Conservation (phyloP, 2,888 invertebrate species). For the Drosophila borborema region DNA sequence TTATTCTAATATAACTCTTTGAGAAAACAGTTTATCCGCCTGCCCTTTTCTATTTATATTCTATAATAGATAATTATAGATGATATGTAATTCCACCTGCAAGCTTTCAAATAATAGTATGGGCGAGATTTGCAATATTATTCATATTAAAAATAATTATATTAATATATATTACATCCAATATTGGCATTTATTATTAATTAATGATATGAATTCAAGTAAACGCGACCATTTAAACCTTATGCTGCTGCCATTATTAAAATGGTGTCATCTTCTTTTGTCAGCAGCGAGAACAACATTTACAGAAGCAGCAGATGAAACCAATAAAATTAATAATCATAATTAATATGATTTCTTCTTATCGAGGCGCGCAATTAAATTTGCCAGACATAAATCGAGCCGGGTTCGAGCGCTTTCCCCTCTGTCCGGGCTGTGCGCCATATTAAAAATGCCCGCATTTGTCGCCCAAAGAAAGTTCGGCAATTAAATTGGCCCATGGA, state of each 20-base stretch:
- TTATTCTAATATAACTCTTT: no score
- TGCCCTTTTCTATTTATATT: no score
- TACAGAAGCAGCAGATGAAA: constrained; percentile 57
- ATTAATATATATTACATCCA: no score
- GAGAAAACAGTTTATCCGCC: no score
- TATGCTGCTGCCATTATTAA: constrained; percentile 20
- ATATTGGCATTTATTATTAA: not conserved
- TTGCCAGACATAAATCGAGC: constrained; percentile 63
- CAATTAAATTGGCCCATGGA: constrained; percentile 71
- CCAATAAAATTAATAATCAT: constrained; percentile 73
- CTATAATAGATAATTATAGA: no score
- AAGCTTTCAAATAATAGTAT: no score
- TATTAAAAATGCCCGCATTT: constrained; percentile 71
- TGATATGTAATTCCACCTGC: no score
- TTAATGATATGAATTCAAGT: not conserved
- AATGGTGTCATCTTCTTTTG: constrained; percentile 18
- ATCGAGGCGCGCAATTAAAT: constrained; percentile 71
- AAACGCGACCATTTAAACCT: not conserved
- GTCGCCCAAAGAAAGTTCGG: constrained; percentile 57
- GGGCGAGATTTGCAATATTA: no score
- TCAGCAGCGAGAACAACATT: constrained; percentile 5
- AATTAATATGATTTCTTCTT: constrained; percentile 78
- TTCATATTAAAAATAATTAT: not conserved
- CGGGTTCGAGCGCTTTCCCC: constrained; percentile 2
- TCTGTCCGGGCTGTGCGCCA: constrained; percentile 12